Conservation (phyloP, 2,113 vertebrate species). For the Tauraco erythrolophus region DNA sequence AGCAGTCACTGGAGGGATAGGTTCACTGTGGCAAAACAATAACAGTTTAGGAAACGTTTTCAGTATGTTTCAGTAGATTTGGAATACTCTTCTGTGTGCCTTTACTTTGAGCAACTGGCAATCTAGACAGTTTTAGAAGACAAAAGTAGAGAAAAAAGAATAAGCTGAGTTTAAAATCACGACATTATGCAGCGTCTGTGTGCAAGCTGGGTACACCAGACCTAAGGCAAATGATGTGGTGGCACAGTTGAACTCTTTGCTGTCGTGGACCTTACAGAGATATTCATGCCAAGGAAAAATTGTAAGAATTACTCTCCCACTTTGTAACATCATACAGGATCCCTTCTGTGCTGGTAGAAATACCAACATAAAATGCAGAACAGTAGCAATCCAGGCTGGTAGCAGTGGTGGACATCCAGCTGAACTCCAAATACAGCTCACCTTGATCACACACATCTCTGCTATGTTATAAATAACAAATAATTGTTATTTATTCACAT, state of each 20-base stretch:
- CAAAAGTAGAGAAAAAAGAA: background rate
- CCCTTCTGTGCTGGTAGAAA: background rate
- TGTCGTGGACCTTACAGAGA: background rate
- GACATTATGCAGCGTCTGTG: background rate
- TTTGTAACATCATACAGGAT: background rate
- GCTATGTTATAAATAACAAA: too few species aligned
- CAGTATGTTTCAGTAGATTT: background rate
- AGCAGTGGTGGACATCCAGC: accelerated
- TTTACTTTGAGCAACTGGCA: background rate
- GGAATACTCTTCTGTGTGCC: background rate
- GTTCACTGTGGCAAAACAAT: background rate
- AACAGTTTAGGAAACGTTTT: background rate
- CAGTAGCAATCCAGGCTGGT: background rate
- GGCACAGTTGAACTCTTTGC: background rate
- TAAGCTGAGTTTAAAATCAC: background rate
- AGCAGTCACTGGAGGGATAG: background rate
- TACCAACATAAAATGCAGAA: background rate
- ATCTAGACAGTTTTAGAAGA: constrained; percentile 3
- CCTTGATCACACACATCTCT: background rate
- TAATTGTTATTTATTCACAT: background rate
- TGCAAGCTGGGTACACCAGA: background rate
- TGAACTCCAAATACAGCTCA: background rate
- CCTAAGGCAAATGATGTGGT: background rate
- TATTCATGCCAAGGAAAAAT: background rate
- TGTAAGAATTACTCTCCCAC: background rate